Conservation (phyloP, 2,888 invertebrate species). For the Lepidonotus clava region DNA sequence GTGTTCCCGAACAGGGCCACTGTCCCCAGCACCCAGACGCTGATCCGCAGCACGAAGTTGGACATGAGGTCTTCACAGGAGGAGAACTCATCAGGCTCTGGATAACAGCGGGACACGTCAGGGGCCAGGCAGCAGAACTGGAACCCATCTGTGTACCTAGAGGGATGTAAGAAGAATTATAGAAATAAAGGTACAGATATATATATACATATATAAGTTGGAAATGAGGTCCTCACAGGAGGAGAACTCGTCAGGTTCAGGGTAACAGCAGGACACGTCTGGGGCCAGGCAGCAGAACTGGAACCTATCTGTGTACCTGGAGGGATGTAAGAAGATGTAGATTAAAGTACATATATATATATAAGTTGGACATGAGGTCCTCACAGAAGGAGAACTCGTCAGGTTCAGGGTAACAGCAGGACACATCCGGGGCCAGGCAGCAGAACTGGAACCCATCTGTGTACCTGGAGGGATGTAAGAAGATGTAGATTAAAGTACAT, state of each 20-base stretch:
- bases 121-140: constrained; percentile 81
- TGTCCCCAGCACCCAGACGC: constrained; percentile 76
- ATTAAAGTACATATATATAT: no score
- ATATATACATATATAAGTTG: no score
- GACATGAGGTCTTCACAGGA: constrained; percentile 79
- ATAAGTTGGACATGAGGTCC: constrained; percentile 79
- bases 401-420: constrained; percentile 73
- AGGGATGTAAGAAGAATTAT: constrained; percentile 13
- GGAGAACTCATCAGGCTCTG: constrained; percentile 78
- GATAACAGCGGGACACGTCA: constrained; percentile 73
- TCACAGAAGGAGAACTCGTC: constrained; percentile 79
- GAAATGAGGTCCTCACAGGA: constrained; percentile 79
- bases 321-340: no score
- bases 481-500: no score
- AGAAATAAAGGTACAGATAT: background rate
- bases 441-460: constrained; percentile 81
- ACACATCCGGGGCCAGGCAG: constrained; percentile 78
- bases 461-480: no score
- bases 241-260: constrained; percentile 78
- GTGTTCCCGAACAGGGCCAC: constrained; percentile 75
- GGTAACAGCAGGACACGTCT: constrained; percentile 73
- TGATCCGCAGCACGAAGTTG: constrained; percentile 74
- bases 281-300: constrained; percentile 81
- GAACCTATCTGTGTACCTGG: constrained; percentile 79
- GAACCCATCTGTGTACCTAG: constrained; percentile 79